These are phyloP conservation scores for Meteorus cinctellus DNA, from an alignment of 2,888 invertebrate genomes.

Conservation along the genomic window DNA sequence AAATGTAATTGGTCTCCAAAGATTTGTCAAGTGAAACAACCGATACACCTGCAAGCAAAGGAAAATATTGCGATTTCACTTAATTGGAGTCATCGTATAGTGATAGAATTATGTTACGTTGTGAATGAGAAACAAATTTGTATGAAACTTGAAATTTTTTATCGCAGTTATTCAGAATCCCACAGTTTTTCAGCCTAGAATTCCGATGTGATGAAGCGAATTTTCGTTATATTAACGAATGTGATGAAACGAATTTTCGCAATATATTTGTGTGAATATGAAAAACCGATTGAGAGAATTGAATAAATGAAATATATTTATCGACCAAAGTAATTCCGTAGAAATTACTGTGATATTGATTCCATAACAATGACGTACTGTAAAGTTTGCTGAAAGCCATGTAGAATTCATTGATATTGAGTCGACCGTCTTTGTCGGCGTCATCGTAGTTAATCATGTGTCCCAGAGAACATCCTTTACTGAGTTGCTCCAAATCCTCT, in stretches of 20 bases:
- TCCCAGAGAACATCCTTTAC: conserved; percentile 79
- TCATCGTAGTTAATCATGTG: conserved; percentile 84
- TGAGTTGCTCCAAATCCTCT: conserved; percentile 79
- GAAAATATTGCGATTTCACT: background rate
- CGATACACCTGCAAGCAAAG: conserved; percentile 77
- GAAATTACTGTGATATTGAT: background rate
- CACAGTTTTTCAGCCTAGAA: too few species aligned
- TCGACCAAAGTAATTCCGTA: background rate
- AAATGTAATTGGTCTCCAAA: conserved; percentile 81
- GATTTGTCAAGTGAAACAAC: conserved; percentile 83
- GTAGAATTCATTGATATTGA: conserved; percentile 84
- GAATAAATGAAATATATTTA: background rate
- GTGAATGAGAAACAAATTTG: too few species aligned
- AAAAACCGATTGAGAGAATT: background rate
- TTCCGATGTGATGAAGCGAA: too few species aligned
- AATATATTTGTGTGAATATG: conserved; percentile 4
- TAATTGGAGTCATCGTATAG: too few species aligned
- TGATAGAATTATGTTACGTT: too few species aligned
- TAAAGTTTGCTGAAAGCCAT: conserved; percentile 84
- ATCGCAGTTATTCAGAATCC: too few species aligned
- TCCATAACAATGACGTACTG: conserved; percentile 75
- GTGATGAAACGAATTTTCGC: background rate
- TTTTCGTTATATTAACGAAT: background rate
- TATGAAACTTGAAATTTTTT: too few species aligned
- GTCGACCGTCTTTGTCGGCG: conserved; percentile 78